Conservation (phyloP, 2,797 vertebrate genomes). For the Artibeus lituratus region DNA sequence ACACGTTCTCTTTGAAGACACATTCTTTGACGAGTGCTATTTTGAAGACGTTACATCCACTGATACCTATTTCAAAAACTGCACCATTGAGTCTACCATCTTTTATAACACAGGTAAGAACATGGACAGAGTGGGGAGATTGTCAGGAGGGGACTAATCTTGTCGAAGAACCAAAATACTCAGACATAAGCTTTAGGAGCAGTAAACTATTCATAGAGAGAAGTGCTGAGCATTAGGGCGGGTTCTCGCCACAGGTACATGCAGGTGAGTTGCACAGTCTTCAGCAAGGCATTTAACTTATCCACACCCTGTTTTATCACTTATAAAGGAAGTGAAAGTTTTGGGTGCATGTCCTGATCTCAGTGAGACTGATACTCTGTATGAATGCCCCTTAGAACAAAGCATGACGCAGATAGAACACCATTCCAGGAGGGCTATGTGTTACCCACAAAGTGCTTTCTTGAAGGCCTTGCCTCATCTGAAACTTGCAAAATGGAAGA, state of each 20-base stretch:
- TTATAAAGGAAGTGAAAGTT: not conserved
- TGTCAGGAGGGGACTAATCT: not conserved
- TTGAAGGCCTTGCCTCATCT: not conserved
- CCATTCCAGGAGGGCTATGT: not conserved
- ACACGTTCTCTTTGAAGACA: slow-evolving; percentile 94
- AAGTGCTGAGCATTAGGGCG: not conserved
- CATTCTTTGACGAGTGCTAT: slow-evolving; percentile 93
- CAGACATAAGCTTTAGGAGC: not conserved
- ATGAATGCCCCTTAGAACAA: not conserved
- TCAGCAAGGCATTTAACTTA: not conserved
- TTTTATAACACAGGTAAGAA: slow-evolving; percentile 95
- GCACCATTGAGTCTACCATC: slow-evolving; percentile 91
- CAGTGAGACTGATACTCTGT: not conserved
- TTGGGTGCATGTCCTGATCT: not conserved
- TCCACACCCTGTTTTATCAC: too few species aligned
- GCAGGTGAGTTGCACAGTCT: fast-evolving
- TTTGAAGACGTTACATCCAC: slow-evolving; percentile 95
- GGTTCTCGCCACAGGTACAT: not conserved
- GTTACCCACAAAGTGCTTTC: not conserved
- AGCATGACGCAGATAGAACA: not conserved
- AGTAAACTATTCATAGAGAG: not conserved
- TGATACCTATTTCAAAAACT: slow-evolving; percentile 96
- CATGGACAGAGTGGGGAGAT: fast-evolving
- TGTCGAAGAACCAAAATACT: not conserved
- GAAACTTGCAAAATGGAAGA: not conserved